Evolutionary conservation across 2,888 invertebrate species (phyloP).

Genomic region (Ypsolopha scabrella): DNA sequence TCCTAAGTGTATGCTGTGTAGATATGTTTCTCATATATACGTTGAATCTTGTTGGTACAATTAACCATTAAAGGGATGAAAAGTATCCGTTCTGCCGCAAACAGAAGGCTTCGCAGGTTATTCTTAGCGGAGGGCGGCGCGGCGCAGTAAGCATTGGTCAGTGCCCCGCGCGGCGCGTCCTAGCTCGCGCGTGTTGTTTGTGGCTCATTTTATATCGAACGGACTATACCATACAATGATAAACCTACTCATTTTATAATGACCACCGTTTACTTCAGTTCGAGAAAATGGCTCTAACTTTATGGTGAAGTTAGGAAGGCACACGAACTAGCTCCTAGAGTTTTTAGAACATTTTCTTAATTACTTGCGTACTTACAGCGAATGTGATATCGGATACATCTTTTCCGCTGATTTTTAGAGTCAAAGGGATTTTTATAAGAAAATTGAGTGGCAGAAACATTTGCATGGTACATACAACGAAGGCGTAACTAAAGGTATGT

Average conservation of each 20-base stretch:
- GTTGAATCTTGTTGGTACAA: too few species aligned
- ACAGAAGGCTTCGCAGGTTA: slow-evolving; percentile 17
- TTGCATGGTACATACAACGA: background rate
- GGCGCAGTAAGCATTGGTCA: slow-evolving; percentile 45
- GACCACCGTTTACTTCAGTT: too few species aligned
- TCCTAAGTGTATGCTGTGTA: too few species aligned
- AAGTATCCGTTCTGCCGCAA: too few species aligned
- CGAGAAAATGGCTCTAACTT: too few species aligned
- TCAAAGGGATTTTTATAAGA: background rate
- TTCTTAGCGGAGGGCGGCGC: slow-evolving; percentile 33
- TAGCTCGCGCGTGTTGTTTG: background rate
- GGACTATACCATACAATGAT: background rate
- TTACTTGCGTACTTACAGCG: background rate
- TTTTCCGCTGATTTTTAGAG: background rate
- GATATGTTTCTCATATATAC: too few species aligned
- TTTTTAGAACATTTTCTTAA: background rate
- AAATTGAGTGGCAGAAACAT: background rate
- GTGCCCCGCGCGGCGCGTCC: slow-evolving; percentile 49
- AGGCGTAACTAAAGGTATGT: background rate
- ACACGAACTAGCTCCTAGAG: too few species aligned
- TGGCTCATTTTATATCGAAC: background rate
- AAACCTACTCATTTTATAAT: background rate
- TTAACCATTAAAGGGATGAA: too few species aligned
- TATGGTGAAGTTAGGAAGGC: too few species aligned
- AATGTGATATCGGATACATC: background rate